These are phyloP conservation scores for Papilio polyxenes DNA, from an alignment of 1,140 invertebrate species.

Conservation along the genomic window DNA sequence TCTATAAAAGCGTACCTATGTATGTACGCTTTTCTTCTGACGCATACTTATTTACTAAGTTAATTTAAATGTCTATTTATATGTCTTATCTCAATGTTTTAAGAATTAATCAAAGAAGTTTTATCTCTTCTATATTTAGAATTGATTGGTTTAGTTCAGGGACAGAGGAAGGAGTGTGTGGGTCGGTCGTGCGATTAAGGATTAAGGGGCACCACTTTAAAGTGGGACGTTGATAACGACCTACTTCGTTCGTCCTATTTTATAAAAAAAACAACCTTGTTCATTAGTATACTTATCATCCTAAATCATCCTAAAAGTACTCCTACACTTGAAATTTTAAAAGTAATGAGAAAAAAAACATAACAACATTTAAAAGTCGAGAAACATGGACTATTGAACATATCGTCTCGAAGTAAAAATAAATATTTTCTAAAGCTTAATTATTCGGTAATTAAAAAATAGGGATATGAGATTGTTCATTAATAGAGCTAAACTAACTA, in stretches of 20 bases:
- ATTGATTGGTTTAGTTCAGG: not conserved
- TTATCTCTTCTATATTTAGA: constrained; percentile 22
- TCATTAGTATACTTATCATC: not conserved
- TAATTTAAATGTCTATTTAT: not conserved
- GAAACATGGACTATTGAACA: not conserved
- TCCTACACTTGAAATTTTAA: not conserved
- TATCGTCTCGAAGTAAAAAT: no score
- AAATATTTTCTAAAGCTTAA: no score
- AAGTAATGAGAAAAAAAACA: not conserved
- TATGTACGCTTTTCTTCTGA: no score
- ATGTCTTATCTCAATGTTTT: not conserved
- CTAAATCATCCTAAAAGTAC: not conserved
- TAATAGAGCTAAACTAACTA: not conserved
- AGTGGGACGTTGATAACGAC: constrained; percentile 8
- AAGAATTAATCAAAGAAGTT: not conserved
- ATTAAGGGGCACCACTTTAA: not conserved
- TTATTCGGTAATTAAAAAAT: no score
- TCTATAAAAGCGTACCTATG: not conserved
- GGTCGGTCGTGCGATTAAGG: not conserved
- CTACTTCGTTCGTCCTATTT: not conserved
- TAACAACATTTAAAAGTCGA: not conserved
- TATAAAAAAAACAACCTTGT: not conserved
- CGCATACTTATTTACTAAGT: no score
- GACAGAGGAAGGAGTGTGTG: constrained; percentile 10
- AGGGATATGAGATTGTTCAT: not conserved